Evolutionary conservation across 2,888 invertebrate genomes (phyloP).

Genomic region (Acronicta alni): DNA sequence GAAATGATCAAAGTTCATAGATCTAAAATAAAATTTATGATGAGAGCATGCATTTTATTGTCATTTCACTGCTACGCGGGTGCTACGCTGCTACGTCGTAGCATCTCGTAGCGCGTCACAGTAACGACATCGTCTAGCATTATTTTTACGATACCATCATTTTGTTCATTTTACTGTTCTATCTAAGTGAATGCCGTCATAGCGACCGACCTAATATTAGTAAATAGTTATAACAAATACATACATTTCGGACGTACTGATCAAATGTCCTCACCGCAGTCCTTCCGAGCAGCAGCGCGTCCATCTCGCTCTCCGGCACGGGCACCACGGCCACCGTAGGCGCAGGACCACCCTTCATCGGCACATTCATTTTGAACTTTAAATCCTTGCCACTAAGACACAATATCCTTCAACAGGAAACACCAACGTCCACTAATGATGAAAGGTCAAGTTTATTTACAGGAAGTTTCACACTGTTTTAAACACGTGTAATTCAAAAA

Average conservation of each 20-base stretch:
- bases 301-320: constrained; percentile 93
- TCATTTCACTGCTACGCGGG: constrained; percentile 5
- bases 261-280: constrained; percentile 93
- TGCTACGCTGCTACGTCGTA: constrained; percentile 46
- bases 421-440: background rate
- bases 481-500: constrained; percentile 16
- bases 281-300: constrained; percentile 93
- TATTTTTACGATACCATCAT: background rate
- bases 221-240: constrained; percentile 69
- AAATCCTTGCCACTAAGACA: constrained; percentile 10
- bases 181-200: background rate
- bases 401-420: constrained; percentile 23
- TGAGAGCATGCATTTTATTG: background rate
- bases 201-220: constrained; percentile 36
- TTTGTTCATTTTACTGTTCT: background rate
- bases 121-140: background rate
- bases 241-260: constrained; percentile 89
- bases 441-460: constrained; percentile 11
- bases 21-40: background rate
- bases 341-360: constrained; percentile 80
- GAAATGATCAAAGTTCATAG: too few relatives aligned
- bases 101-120: constrained; percentile 31
- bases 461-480: constrained; percentile 29
- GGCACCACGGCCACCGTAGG: constrained; percentile 90
- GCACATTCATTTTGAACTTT: constrained; percentile 73